phyloP scores from a whole-genome alignment of 2,113 vertebrate species.

The Hippopotamus amphibius region DNA sequence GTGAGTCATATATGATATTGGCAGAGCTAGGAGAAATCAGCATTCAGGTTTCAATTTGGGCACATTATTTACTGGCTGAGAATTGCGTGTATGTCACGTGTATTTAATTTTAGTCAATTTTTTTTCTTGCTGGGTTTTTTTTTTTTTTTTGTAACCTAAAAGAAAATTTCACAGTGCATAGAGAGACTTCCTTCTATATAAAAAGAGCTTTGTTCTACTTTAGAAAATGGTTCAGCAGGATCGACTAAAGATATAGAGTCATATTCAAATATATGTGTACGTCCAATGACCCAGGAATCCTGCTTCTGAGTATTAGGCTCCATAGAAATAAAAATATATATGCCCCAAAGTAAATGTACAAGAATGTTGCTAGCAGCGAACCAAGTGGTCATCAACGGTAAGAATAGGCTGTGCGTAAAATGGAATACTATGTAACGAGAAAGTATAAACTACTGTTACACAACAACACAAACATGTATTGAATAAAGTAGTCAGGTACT shows the following conservation, averaged over 20 bases:
- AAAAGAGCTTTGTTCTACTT: neutral
- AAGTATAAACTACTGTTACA: neutral
- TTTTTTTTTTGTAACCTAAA: neutral
- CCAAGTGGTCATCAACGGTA: neutral
- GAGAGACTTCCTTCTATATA: neutral
- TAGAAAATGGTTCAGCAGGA: neutral
- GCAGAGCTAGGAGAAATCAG: neutral
- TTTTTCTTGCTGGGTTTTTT: neutral
- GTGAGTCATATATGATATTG: neutral
- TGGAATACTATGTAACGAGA: neutral
- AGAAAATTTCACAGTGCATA: neutral
- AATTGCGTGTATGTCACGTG: neutral
- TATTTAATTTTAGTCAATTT: slow-evolving; percentile 6
- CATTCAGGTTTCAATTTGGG: neutral
- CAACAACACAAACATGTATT: neutral
- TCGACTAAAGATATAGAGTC: neutral
- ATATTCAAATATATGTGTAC: neutral
- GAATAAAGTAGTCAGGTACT: neutral
- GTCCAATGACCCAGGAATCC: neutral
- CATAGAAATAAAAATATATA: neutral
- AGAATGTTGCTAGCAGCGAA: neutral
- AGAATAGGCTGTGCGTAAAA: neutral
- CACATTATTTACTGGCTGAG: neutral
- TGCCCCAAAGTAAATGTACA: neutral
- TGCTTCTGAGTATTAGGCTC: neutral